These are phyloP conservation scores for Triops longicaudatus DNA, from an alignment of 1,140 invertebrate species.

Conservation along the genomic window DNA sequence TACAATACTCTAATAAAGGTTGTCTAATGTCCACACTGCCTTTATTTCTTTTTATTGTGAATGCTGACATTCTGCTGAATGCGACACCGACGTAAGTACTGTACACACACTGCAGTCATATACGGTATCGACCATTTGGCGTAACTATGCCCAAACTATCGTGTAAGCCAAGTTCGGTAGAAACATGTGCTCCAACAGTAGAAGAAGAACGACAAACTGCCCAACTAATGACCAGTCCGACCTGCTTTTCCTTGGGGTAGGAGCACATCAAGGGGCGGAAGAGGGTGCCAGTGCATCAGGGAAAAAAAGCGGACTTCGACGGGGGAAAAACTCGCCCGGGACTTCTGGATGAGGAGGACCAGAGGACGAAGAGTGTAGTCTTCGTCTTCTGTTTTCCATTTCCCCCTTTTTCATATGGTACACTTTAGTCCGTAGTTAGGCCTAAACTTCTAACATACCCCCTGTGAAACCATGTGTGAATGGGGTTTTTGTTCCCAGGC, in stretches of 20 bases:
- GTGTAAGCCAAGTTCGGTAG: neutral
- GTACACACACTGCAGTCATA: neutral
- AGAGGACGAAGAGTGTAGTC: neutral
- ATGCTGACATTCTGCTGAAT: neutral
- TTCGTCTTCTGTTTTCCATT: neutral
- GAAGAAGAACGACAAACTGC: slow-evolving; percentile 5
- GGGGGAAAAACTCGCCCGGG: neutral
- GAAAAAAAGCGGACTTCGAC: too few relatives aligned
- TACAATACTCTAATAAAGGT: neutral
- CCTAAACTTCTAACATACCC: neutral
- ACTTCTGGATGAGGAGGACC: neutral
- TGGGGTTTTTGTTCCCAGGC: neutral
- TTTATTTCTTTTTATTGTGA: neutral
- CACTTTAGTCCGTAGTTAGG: neutral
- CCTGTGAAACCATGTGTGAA: slow-evolving; percentile 1
- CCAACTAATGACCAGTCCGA: slow-evolving; percentile 14
- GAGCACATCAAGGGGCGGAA: neutral
- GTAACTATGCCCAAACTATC: neutral
- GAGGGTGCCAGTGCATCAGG: neutral
- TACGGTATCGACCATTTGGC: neutral
- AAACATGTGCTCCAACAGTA: neutral
- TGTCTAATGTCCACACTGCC: neutral
- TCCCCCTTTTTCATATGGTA: neutral
- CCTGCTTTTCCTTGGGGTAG: neutral
- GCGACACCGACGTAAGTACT: neutral